Evolutionary conservation across 37 sponge, comb jelly and placozoan genomes (phyloP).

Genomic region (Eunapius fragilis): DNA sequence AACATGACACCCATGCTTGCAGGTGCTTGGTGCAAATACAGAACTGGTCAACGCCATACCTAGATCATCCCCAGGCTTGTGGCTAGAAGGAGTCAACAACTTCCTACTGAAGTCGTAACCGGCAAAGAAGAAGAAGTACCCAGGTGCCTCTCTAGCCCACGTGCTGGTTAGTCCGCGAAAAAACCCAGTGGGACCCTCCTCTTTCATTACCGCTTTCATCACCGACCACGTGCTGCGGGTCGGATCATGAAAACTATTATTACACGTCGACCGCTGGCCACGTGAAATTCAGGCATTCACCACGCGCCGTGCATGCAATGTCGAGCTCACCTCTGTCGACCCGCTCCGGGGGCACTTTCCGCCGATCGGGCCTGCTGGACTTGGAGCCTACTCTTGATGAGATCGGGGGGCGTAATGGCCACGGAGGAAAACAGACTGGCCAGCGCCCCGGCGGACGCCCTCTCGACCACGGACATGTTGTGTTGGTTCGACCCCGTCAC

Average conservation of each 20-base stretch:
- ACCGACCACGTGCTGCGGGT: slow-evolving; percentile 5
- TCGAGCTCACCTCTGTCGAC: background rate
- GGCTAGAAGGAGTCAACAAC: slow-evolving; percentile 3
- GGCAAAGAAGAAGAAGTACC: slow-evolving; percentile 72
- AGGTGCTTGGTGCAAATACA: too few relatives aligned
- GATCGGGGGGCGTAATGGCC: slow-evolving; percentile 37
- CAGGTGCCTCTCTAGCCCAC: slow-evolving; percentile 58
- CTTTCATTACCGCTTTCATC: background rate
- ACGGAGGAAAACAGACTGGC: slow-evolving; percentile 46
- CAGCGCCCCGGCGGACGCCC: slow-evolving; percentile 41
- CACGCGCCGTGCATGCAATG: too few relatives aligned
- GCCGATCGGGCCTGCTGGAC: background rate
- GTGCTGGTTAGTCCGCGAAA: slow-evolving; percentile 60
- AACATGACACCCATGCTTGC: too few relatives aligned
- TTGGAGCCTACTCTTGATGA: slow-evolving; percentile 45
- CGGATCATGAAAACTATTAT: too few relatives aligned
- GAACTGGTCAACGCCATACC: background rate
- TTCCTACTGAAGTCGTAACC: slow-evolving; percentile 37
- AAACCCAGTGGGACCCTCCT: slow-evolving; percentile 45
- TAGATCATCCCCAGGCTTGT: background rate
- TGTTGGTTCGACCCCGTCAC: background rate
- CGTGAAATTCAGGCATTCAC: too few relatives aligned
- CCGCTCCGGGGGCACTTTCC: background rate
- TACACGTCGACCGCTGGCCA: too few relatives aligned
- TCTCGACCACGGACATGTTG: slow-evolving; percentile 11